phyloP scores from a whole-genome alignment of 2,888 invertebrate species.

The Calliopum simillimum region DNA sequence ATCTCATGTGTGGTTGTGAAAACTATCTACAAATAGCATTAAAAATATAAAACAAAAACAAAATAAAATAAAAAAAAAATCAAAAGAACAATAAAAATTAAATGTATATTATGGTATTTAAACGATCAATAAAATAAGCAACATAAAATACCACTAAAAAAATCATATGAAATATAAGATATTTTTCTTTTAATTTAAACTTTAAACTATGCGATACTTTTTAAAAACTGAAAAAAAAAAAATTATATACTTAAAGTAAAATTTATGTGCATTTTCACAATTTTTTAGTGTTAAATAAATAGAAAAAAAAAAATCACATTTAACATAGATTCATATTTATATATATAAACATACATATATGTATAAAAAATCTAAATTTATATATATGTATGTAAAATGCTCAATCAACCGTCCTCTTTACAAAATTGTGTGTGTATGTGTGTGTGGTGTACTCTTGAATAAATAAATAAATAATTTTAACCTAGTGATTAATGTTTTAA shows the following conservation, averaged over 20 bases:
- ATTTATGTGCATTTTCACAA: background rate
- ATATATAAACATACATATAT: background rate
- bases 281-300: no score
- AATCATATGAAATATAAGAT: background rate
- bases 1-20: background rate
- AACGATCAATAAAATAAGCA: background rate
- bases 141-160: no score
- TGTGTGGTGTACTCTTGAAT: no score
- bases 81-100: background rate
- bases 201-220: background rate
- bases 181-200: background rate
- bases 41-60: slow-evolving; percentile 2
- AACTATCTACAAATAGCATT: background rate
- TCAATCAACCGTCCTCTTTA: slow-evolving; percentile 30
- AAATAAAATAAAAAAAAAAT: background rate
- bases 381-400: slow-evolving; percentile 15
- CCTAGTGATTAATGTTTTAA: background rate
- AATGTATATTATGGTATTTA: background rate
- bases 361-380: background rate
- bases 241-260: background rate
- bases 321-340: no score
- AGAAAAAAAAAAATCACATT: no score
- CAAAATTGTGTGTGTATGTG: slow-evolving; percentile 3
- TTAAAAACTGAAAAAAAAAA: background rate
- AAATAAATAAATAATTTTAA: background rate